These are phyloP conservation scores for Notoglanidium macrostoma DNA, from an alignment of 2,797 vertebrate species.

Conservation along the genomic window DNA sequence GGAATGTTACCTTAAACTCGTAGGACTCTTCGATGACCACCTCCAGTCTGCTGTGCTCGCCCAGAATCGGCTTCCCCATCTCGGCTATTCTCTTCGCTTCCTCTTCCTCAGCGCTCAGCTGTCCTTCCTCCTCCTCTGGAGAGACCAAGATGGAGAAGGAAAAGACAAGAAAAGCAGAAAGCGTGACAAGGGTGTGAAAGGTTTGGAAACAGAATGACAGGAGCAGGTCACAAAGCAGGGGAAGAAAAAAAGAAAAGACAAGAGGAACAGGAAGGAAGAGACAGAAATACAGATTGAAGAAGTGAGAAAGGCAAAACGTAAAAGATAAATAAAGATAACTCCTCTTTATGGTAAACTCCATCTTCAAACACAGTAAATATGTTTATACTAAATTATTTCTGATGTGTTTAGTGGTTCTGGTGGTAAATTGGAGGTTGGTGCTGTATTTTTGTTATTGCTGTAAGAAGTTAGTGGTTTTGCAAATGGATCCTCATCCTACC, in stretches of 20 bases:
- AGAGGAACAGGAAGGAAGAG: not conserved
- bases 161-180: not conserved
- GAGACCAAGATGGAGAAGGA: not conserved
- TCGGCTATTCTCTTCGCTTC: conserved; percentile 88
- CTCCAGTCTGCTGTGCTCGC: conserved; percentile 87
- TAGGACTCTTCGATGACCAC: conserved; percentile 94
- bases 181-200: not conserved
- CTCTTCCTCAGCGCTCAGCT: conserved; percentile 84
- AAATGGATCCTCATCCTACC: no score
- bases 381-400: no score
- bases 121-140: conserved; percentile 79
- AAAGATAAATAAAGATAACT: not conserved
- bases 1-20: conserved; percentile 85
- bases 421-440: no score
- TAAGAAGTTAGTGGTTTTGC: no score
- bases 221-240: not conserved
- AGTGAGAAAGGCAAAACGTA: not conserved
- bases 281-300: not conserved
- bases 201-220: not conserved
- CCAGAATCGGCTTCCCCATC: conserved; percentile 90
- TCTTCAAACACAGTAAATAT: not conserved
- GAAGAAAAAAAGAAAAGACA: not conserved
- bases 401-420: no score
- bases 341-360: no score
- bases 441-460: no score